phyloP scores from a whole-genome alignment of 2,888 invertebrate species.

The Eledona agricola region DNA sequence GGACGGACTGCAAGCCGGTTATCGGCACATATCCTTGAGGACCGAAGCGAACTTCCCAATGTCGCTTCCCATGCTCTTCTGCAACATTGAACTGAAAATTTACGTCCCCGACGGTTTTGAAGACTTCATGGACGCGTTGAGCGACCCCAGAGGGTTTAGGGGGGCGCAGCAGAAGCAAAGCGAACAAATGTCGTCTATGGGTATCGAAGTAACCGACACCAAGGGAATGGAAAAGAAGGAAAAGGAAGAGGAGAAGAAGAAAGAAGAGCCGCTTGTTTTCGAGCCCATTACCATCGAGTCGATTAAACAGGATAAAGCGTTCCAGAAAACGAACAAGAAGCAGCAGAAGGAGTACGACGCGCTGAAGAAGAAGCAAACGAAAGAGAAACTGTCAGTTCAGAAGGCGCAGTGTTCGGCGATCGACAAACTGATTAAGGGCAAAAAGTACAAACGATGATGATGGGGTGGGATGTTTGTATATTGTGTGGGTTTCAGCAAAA shows the following conservation, averaged over 20 bases:
- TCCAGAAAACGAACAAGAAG: conserved; percentile 91
- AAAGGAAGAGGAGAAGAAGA: conserved; percentile 75
- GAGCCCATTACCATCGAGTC: conserved; percentile 91
- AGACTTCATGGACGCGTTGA: conserved; percentile 97
- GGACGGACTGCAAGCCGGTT: conserved; percentile 97
- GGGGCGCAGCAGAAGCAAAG: conserved; percentile 87
- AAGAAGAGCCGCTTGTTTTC: conserved; percentile 82
- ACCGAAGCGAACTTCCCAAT: conserved; percentile 99
- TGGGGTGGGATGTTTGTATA: conserved; percentile 5
- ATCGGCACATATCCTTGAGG: conserved; percentile 95
- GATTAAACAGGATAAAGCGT: conserved; percentile 88
- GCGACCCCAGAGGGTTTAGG: conserved; percentile 92
- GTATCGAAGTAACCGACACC: conserved; percentile 74
- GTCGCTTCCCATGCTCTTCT: conserved; percentile 98
- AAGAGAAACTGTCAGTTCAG: conserved; percentile 90
- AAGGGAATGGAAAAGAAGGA: conserved; percentile 70
- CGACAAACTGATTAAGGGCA: conserved; percentile 93
- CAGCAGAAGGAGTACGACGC: conserved; percentile 96
- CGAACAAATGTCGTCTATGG: conserved; percentile 94
- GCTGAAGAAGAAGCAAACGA: conserved; percentile 90
- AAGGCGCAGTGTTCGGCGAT: conserved; percentile 90
- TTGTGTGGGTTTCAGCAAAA: conserved; percentile 68
- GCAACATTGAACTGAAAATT: conserved; percentile 98
- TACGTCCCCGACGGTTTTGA: conserved; percentile 99
- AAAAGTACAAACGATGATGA: conserved; percentile 79